A percentile compares a stretch with the other conserved stretches of the same genome.
Conservation (phyloP, 2,113 vertebrate genomes). For the Epinephelus moara region DNA sequence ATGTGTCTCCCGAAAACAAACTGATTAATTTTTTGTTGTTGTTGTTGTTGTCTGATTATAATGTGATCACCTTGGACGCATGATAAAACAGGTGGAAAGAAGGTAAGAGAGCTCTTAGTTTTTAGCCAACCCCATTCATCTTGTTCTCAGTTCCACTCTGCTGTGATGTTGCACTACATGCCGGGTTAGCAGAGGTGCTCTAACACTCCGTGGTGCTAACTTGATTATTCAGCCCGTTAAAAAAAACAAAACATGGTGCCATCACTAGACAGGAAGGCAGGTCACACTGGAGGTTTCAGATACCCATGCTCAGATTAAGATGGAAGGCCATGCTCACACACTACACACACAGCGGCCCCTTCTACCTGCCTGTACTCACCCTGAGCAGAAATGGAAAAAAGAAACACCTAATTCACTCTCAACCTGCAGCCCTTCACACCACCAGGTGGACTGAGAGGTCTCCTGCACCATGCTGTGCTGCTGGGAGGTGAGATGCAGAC, state of each 20-base stretch:
- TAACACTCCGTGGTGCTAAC: slow-evolving; percentile 20
- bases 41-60: not conserved
- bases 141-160: not conserved
- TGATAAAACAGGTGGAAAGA: slow-evolving; percentile 20
- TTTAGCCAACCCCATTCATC: not conserved
- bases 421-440: slow-evolving; percentile 8
- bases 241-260: slow-evolving; percentile 2
- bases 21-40: not conserved
- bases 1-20: not conserved
- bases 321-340: slow-evolving; percentile 68
- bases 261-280: slow-evolving; percentile 29
- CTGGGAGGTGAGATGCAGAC: slow-evolving; percentile 49
- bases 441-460: slow-evolving; percentile 21
- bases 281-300: slow-evolving; percentile 36
- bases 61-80: slow-evolving; percentile 4
- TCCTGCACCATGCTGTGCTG: slow-evolving; percentile 59
- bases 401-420: slow-evolving; percentile 1
- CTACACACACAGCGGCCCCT: slow-evolving; percentile 41
- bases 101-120: not conserved
- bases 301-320: slow-evolving; percentile 62
- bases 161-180: slow-evolving; percentile 35
- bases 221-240: slow-evolving; percentile 20
- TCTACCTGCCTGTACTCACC: slow-evolving; percentile 28
- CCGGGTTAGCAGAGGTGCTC: slow-evolving; percentile 35
- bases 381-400: not conserved